Evolutionary conservation across 23 tunicate genomes (phyloP).

Genomic region (Trididemnum nubilum): DNA sequence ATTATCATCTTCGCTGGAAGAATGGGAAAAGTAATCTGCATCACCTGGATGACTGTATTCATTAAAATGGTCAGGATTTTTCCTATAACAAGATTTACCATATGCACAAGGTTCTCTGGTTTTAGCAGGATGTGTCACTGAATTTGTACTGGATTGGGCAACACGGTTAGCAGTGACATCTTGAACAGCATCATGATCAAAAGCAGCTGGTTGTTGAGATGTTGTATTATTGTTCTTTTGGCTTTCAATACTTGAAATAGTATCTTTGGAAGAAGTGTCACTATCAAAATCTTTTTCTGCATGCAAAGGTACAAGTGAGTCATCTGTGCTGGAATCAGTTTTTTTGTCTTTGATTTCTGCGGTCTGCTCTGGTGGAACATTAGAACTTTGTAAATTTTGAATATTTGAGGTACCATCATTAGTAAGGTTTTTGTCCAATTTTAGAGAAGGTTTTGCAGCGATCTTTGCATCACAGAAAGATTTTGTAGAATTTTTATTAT

Average conservation of each 20-base stretch:
- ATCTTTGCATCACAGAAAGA: not conserved
- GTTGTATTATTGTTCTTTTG: not conserved
- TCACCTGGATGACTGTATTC: slow-evolving; percentile 82
- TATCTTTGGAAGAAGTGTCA: not conserved
- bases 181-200: not conserved
- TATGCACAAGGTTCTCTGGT: slow-evolving; percentile 48
- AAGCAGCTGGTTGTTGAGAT: not conserved
- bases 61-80: slow-evolving; percentile 70
- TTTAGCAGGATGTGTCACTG: not conserved
- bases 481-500: not conserved
- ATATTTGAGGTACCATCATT: not conserved
- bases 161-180: not conserved
- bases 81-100: slow-evolving; percentile 79
- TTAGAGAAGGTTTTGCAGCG: not conserved
- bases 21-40: slow-evolving; percentile 55
- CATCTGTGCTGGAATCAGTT: not conserved
- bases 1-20: slow-evolving; percentile 24
- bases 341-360: not conserved
- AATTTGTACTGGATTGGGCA: not conserved
- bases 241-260: not conserved
- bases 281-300: not conserved
- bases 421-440: not conserved
- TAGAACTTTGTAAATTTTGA: not conserved
- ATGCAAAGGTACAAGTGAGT: not conserved
- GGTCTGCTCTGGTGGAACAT: not conserved